phyloP scores from a whole-genome alignment of 2,888 invertebrate species.

The Hydropsyche betteni region DNA sequence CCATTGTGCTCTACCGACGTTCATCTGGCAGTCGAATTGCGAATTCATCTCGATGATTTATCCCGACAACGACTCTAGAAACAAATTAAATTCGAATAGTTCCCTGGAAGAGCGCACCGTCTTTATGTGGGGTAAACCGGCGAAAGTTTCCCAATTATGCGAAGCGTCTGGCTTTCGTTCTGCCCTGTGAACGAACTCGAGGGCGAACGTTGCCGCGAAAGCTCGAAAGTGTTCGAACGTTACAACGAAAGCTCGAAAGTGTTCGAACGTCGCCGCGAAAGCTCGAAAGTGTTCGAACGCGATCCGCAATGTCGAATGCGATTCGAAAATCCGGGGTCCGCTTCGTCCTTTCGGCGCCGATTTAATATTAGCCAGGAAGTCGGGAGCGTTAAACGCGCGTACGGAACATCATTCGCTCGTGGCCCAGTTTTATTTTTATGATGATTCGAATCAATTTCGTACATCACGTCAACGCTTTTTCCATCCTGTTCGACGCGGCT shows the following conservation, averaged over 20 bases:
- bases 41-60: conserved; percentile 10
- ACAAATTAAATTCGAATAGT: conserved; percentile 24
- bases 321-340: not conserved
- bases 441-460: conserved; percentile 19
- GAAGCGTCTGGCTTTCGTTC: not conserved
- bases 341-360: not conserved
- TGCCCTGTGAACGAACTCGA: not conserved
- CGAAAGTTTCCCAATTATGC: conserved; percentile 22
- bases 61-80: not conserved
- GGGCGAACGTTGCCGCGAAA: too few relatives aligned
- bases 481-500: not conserved
- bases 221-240: too few relatives aligned
- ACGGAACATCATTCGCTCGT: not conserved
- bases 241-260: too few relatives aligned
- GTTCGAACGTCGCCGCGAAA: too few relatives aligned
- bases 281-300: too few relatives aligned
- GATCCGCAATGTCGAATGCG: too few relatives aligned
- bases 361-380: conserved; percentile 10
- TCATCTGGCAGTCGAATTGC: too few relatives aligned
- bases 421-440: conserved; percentile 25
- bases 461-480: not conserved
- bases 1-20: too few relatives aligned
- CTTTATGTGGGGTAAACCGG: not conserved
- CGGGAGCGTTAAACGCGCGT: conserved; percentile 1
- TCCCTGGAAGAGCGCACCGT: not conserved